Base-by-base conservation (phyloP, 2,797 vertebrate species). In the Ctenopoma multispine region DNA sequence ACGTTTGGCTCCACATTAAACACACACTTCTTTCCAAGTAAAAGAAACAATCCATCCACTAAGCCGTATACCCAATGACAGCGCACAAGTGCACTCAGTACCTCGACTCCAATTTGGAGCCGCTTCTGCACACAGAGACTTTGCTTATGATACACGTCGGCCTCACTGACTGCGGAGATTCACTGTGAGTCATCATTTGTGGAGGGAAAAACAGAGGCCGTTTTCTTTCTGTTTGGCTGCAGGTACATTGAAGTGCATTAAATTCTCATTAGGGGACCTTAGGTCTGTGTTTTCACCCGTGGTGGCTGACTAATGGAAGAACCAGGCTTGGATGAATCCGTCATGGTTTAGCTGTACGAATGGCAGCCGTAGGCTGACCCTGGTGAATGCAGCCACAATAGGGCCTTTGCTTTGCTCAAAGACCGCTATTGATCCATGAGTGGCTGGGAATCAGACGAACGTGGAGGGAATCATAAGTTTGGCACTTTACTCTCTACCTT, bases 211-310 rank as follows among this genome's bases (percentile, higher is more conserved):
- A 85, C 82, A 82, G 65, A 46, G n/a, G 67, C 56, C 68, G 29
- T 48, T 85, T 84, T 67, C 84, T 86, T 87, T 83, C 78, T 84
- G 50, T 88, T 87, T 87, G 83, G 86, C 87, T 87, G 77, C 82
- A 82, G 89, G 87, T 91, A 87, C 79, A 82, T 66, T 65, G 79
- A 82, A 88, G 87, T 85, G 81, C 83, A 88, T 92, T 94, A 91
- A 87, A 90, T 77, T 88, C 85, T 89, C 86, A 90, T 91, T 89
- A 89, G 67, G 75, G 74, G 79, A 79, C 72, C 72, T 79, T 51
- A 60, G 77, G 72, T 76, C 80, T 82, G 87, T 82, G 83, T 88
- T 87, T 88, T 89, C 84, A 82, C 79, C 87, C 76, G 46, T 61
- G 68, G 87, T 65, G 79, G 65, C 66, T 79, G 89, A 89, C 87